Base-by-base conservation (phyloP, 2,888 invertebrate species). In the Hirudinaria manillensis region DNA sequence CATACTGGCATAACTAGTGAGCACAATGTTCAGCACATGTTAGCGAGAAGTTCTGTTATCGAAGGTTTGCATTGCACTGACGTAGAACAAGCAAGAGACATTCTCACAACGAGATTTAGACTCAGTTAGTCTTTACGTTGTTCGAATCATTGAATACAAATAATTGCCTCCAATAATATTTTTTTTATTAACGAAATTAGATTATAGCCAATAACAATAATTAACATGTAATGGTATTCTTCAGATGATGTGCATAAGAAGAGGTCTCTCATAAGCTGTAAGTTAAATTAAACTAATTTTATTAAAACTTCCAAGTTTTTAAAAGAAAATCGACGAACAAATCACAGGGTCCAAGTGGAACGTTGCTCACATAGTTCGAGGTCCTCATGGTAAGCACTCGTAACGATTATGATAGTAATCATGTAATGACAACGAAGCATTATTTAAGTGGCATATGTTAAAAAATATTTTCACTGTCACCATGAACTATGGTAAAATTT, bases 321-420 rank as follows among this genome's bases (percentile, higher is more conserved):
- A 27, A 29, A 1, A 61, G 1, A 27, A 27, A 13, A 10, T 61
- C 61, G 61, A 61, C 61, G 2, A 7, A 61, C 61, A 61, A 61
- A 45, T 45, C 16, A 7, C 45, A 45, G 61, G 61, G 61, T 61
- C 61, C 24, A 24, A 29, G n/a, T 61, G 61, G 61, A 16, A 61
- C 29, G 61, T 61, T 7, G 24, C 61, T 29, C 61, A 61, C 61
- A 61, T 61, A 24, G 61, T 61, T 27, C 61, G 61, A 61, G 61
- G 61, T 61, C 61, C 61, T 61, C 61, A 61, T 61, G 61, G 61
- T 61, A 61, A 61, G 61, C n/a, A n/a, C n/a, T n/a, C n/a, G n/a
- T n/a, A n/a, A n/a, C n/a, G n/a, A n/a, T n/a, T n/a, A n/a, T n/a
- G n/a, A n/a, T n/a, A n/a, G n/a, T n/a, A n/a, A n/a, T n/a, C n/a